Base-by-base conservation (phyloP, 2,113 vertebrate species). In the Tyrannus savana region DNA sequence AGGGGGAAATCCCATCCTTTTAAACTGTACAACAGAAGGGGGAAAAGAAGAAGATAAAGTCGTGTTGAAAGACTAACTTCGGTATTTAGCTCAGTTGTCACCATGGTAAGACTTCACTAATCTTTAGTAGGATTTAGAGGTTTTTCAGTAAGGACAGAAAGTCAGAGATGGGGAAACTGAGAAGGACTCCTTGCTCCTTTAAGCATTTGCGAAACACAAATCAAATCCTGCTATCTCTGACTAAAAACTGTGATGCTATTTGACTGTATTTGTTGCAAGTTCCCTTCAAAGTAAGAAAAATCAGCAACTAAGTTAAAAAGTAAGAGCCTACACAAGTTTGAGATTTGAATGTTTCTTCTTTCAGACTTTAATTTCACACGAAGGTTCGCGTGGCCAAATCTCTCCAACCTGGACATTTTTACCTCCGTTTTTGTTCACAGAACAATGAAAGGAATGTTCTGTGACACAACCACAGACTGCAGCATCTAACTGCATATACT, bases 401-500 rank as follows among this genome's bases (percentile, higher is more conserved):
- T 87, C 69, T 78, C 30, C 14, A 82, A 59, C 79, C 3, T 1
- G 1, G 25, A 23, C 25, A 58, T 44, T 93, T 92, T 84, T 44
- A 88, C 12, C 10, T 59, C 56, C 59, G 14, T 47, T 55, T 95
- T 42, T 89, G 19, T 44, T 76, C 75, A 95, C 17, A 72, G 24
- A 92, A 77, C 12, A 95, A 56, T 12, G 52, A 80, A 72, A 89
- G 33, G 35, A 60, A 73, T 6, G 23, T 68, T 58, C 39, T 2
- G 1, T 14, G 28, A 90, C 66, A 89, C 13, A 68, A 59, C 14
- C 14, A 92, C n/a, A 69, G 59, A 80, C 0, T 88, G 72, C 82
- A 86, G 72, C 47, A 89, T 31, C 42, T 73, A 82, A 56, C 31
- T 23, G 6, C 19, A 64, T 60, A 91, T 27, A 98, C 99, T 99